Base-by-base conservation (phyloP, 2,888 invertebrate genomes). In the Pyrochroa serraticornis region DNA sequence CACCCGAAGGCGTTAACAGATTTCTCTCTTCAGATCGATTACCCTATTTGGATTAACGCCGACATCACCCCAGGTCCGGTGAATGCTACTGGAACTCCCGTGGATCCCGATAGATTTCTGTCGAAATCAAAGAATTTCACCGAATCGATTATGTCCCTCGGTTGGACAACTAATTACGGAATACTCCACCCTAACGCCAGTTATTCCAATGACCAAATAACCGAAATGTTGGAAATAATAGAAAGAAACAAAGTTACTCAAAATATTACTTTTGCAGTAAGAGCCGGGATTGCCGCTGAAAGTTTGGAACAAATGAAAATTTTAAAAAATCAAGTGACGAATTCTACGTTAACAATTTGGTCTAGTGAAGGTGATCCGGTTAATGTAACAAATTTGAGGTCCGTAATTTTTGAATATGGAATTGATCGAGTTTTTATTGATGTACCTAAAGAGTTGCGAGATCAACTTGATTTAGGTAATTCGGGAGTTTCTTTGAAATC, bases 41-140 rank as follows among this genome's bases (percentile, higher is more conserved):
- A 87, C 70, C 93, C 93, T 0, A 75, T 95, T 2, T 93, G 93
- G 92, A 77, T 95, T 54, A 95, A 95, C 76, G 94, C 95, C 0
- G 95, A 95, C 76, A 91, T 95, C 63, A 79, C 92, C 3, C 74
- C 80, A 0, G 95, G 95, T 0, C 94, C 94, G 0, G 84, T 89
- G 13, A 83, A 87, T 53, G 77, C 83, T 6, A 81, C 80, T 2
- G 73, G 81, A 0, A 75, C 71, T 38, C 89, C 91, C 0, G 87
- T 94, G 0, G 84, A 90, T 71, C 79, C 88, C 0, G 75, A 72
- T 2, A 69, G 74, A 56, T 95, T 95, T 78, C 78, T 95, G 22
- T 71, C 75, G 0, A 81, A 45, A 7, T 84, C 83, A 0, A 79
- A 83, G 44, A 77, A 81, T 36, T 87, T 90, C 62, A 83, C 86